Evolutionary conservation across 2,113 vertebrate genomes (phyloP).

Genomic region (Fulmarus glacialis): DNA sequence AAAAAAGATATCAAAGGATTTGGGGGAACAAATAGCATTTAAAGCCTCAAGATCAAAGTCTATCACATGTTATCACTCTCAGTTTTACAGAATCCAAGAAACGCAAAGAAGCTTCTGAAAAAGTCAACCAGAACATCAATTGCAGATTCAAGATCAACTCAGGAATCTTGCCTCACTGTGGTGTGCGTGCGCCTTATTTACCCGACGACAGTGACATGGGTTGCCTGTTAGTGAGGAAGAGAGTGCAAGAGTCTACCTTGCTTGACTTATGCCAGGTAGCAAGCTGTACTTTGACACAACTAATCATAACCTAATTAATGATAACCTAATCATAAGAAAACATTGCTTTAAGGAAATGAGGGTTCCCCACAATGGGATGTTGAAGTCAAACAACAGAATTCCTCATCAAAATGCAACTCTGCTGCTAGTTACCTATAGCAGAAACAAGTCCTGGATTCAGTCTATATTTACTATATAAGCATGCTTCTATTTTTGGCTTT

Average conservation of each 20-base stretch:
- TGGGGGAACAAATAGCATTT: neutral
- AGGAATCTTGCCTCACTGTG: neutral
- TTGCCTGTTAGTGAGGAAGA: neutral
- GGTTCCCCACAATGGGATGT: accelerated
- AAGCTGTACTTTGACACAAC: neutral
- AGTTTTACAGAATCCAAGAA: neutral
- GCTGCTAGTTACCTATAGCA: neutral
- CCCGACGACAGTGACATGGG: accelerated
- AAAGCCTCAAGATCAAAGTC: neutral
- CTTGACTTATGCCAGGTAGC: neutral
- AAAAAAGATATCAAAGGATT: neutral
- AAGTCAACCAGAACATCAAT: neutral
- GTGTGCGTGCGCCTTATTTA: neutral
- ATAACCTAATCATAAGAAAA: neutral
- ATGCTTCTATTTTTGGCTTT: neutral
- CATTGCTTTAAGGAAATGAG: neutral
- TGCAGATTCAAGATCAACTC: neutral
- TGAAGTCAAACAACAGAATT: neutral
- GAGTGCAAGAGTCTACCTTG: neutral
- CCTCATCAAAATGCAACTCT: neutral
- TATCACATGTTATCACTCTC: neutral
- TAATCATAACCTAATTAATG: neutral
- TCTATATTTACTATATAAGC: neutral
- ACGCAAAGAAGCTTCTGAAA: neutral
- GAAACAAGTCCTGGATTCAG: neutral